phyloP scores from a whole-genome alignment of 2,888 invertebrate genomes.

The Atherix ibis region DNA sequence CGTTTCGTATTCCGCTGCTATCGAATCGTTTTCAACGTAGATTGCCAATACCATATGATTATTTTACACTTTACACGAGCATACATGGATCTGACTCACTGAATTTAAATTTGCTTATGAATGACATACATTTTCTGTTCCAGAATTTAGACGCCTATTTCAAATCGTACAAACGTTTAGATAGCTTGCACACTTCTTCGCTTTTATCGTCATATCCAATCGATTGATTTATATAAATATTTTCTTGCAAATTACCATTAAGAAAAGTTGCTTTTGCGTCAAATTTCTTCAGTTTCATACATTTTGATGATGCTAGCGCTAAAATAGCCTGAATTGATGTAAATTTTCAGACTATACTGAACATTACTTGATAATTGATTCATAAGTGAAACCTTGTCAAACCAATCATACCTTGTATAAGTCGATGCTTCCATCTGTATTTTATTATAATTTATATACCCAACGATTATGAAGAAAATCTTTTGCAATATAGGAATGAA shows the following conservation, averaged over 20 bases:
- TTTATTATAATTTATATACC: too few relatives aligned
- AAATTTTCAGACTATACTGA: conserved; percentile 5
- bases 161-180: conserved; percentile 5
- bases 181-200: conserved; percentile 3
- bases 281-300: conserved; percentile 10
- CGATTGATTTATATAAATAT: conserved; percentile 6
- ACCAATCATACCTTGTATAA: too few relatives aligned
- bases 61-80: background rate
- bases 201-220: conserved; percentile 4
- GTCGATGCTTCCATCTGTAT: too few relatives aligned
- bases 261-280: conserved; percentile 13
- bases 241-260: conserved; percentile 11
- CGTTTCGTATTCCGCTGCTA: too few relatives aligned
- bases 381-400: too few relatives aligned
- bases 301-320: conserved; percentile 11
- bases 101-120: conserved; percentile 9
- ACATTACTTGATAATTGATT: conserved; percentile 14
- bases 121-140: conserved; percentile 8
- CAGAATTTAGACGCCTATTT: conserved; percentile 6
- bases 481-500: too few relatives aligned
- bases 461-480: too few relatives aligned
- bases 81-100: conserved; percentile 2
- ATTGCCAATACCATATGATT: background rate
- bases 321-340: conserved; percentile 3
- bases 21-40: conserved; percentile 1